Evolutionary conservation across 2,113 vertebrate species (phyloP), one percentile per base, ranked within the genome.

Genomic region (Cettia cetti): DNA sequence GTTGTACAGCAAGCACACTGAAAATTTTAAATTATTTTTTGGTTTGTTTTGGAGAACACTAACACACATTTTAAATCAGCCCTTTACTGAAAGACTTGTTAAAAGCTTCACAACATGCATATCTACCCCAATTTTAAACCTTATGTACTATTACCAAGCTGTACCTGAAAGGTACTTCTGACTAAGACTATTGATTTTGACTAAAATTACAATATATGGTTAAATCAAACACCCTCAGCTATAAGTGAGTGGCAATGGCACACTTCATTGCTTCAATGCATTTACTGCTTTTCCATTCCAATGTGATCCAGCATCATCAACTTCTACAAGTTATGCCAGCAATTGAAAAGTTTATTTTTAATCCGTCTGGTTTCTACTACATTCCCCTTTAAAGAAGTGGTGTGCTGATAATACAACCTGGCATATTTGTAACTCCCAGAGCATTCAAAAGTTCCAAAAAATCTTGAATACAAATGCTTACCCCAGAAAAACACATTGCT

Each of bases 401-500:
- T 35, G 33, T 33, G 33, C 16, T 71, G 23, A 28, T 89, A 84
- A 81, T 2, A 49, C 11, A 74, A 26, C 2, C 22, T 14, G 23
- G 24, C 28, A 47, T 26, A 52, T 22, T 28, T 8, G 0, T 15
- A 90, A 54, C 19, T 65, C 12, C 26, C 19, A 72, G 17, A 70
- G 11, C 28, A 92, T 40, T 65, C 23, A 61, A 6, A 68, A 88
- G 17, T 23, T 77, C 44, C 50, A 54, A 52, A 79, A 56, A 52
- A 37, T 13, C 15, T 68, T 60, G 74, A 31, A 76, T 86, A 30
- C 24, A 86, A 89, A 50, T 0, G 2, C 10, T 6, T 33, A 49
- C 4, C 6, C 8, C 30, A 75, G 24, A 78, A 71, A 78, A 39
- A 24, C 10, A 59, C 4, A 61, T 0, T 0, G 54, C 5, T 76